These are phyloP conservation scores for Hydrophis major DNA, from an alignment of 2,797 vertebrate genomes.

Conservation along the genomic window DNA sequence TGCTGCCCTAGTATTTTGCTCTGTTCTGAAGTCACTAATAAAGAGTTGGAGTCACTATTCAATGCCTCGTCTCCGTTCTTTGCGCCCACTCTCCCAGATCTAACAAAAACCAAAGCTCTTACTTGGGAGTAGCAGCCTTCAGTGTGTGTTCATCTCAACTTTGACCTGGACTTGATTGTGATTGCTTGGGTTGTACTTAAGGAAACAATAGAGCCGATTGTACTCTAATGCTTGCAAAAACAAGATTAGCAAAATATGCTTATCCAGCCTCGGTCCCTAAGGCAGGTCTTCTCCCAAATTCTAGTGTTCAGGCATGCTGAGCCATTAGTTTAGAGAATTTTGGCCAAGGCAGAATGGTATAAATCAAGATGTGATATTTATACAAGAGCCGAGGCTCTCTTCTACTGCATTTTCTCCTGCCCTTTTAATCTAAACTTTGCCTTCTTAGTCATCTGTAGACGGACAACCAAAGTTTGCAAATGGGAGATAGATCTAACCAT, in stretches of 20 bases:
- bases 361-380: background rate
- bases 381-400: background rate
- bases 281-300: background rate
- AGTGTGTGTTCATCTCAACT: background rate
- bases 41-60: too few species aligned
- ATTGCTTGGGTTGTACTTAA: background rate
- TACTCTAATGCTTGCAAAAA: background rate
- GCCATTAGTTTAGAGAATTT: background rate
- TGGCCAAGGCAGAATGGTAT: background rate
- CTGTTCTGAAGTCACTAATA: too few species aligned
- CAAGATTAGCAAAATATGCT: background rate
- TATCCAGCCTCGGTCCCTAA: background rate
- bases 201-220: background rate
- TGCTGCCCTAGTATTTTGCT: too few species aligned
- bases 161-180: background rate
- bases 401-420: background rate
- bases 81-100: too few species aligned
- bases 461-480: slow-evolving; percentile 1
- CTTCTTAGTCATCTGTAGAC: background rate
- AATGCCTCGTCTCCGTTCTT: too few species aligned
- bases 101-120: background rate
- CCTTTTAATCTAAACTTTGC: background rate
- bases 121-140: background rate
- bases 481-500: slow-evolving; percentile 30
- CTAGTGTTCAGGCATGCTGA: background rate